These are phyloP conservation scores for Gallirallus australis DNA, from an alignment of 2,797 vertebrate genomes.

Conservation along the genomic window DNA sequence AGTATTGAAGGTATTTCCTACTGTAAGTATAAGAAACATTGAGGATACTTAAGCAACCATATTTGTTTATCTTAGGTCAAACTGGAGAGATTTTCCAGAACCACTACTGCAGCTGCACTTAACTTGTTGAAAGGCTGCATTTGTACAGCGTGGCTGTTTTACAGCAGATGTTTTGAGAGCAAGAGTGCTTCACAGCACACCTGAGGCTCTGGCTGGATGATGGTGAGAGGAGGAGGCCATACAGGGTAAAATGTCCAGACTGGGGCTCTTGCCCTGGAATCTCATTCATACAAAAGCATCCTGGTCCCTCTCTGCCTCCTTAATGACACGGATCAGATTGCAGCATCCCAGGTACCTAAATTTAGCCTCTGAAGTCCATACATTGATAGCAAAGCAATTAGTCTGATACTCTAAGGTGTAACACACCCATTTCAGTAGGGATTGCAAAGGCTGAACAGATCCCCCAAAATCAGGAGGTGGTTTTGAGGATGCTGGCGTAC, in stretches of 20 bases:
- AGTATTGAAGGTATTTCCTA: constrained; percentile 67
- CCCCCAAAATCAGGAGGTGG: not conserved
- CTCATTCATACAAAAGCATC: not conserved
- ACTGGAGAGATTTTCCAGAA: constrained; percentile 54
- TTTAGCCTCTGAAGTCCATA: not conserved
- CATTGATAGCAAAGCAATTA: not conserved
- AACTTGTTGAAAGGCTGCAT: not conserved
- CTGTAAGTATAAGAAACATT: constrained; percentile 52
- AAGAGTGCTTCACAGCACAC: not conserved
- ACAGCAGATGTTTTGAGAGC: not conserved
- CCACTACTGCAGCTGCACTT: constrained; percentile 38
- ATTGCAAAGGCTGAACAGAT: not conserved
- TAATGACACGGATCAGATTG: not conserved
- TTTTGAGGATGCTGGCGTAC: fast-evolving
- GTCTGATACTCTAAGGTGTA: not conserved
- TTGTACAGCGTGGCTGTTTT: not conserved
- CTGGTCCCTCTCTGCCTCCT: not conserved
- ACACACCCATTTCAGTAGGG: not conserved
- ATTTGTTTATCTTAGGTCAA: constrained; percentile 65
- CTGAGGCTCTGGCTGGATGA: fast-evolving
- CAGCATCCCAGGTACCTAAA: not conserved
- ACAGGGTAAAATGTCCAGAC: not conserved
- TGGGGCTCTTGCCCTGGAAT: not conserved
- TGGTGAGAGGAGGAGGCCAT: not conserved
- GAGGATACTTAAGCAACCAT: constrained; percentile 45